Base-by-base conservation (phyloP, 2,113 vertebrate genomes). In the Stercorarius parasiticus region DNA sequence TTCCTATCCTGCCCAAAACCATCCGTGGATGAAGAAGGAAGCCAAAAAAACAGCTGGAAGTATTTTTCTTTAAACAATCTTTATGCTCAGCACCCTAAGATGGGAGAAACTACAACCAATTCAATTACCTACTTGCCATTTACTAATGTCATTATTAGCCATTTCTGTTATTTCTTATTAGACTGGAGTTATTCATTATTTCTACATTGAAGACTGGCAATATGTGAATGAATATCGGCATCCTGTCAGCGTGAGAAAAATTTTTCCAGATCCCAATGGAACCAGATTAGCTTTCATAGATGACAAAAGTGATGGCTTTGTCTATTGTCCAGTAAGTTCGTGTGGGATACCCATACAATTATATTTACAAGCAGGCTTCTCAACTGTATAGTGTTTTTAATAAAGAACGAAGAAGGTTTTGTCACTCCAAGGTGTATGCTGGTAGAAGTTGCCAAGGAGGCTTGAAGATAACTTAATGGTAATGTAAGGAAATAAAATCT, bases 121-220 rank as follows among this genome's bases (percentile, higher is more conserved):
- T 72, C 66, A 36, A 49, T 64, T 42, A 67, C 14, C 30, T 55
- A 3, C 64, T 83, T 61, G 11, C 47, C 32, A 20, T 13, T 82
- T 80, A 34, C n/a, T 56, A 34, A 53, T 91, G 42, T 78, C 14
- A 29, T 74, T 71, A 34, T 27, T 59, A 65, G 25, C 13, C 86
- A n/a, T 79, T 56, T 72, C 27, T 47, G 29, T 67, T 93, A 52
- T 74, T 85, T 94, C 12, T 94, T 10, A 5, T 81, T 95, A 99
- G 99, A 98, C 98, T 84, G 99, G 99, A 38, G 81, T 98, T 56
- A 98, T 99, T 90, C 96, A 92, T 77, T 99, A 99, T 97, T 99
- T 99, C 95, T 98, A 98, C 96, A 98, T 99, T 82, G 99, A 99
- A 98, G 99, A 99, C 88, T 99, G 99, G 99, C 98, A 99, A 65